phyloP scores from a whole-genome alignment of 2,888 invertebrate genomes.

The Meiosimyza platycephala region DNA sequence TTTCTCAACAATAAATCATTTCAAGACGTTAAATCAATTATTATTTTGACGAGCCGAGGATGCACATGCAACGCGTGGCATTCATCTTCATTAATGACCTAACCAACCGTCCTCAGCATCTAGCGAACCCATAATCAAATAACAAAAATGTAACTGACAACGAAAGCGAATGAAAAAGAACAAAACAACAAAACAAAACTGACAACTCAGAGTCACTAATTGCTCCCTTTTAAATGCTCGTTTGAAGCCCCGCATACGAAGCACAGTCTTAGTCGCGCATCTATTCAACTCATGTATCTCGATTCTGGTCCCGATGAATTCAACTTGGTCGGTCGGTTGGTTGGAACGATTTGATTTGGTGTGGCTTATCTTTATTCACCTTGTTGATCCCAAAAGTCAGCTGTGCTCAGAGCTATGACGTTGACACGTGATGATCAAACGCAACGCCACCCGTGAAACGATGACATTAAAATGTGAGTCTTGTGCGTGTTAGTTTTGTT shows the following conservation, averaged over 20 bases:
- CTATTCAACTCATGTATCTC: neutral
- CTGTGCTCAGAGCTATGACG: slow-evolving; percentile 1
- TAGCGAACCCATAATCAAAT: neutral
- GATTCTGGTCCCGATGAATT: neutral
- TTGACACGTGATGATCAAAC: slow-evolving; percentile 11
- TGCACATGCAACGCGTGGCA: slow-evolving; percentile 25
- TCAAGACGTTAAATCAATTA: slow-evolving; percentile 30
- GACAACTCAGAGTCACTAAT: slow-evolving; percentile 22
- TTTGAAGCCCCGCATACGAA: slow-evolving; percentile 1
- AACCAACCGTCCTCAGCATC: slow-evolving; percentile 1
- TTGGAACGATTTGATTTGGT: neutral
- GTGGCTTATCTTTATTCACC: slow-evolving; percentile 23
- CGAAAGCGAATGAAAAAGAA: neutral
- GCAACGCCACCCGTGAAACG: neutral
- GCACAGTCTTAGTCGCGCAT: slow-evolving; percentile 4
- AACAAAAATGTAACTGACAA: neutral
- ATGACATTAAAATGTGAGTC: neutral
- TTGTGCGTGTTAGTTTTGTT: neutral
- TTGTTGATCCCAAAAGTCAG: neutral
- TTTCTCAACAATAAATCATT: slow-evolving; percentile 1
- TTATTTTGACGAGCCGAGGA: slow-evolving; percentile 21
- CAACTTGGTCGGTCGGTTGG: neutral
- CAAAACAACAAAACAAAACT: slow-evolving; percentile 1
- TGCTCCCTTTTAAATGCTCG: slow-evolving; percentile 25
- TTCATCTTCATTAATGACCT: slow-evolving; percentile 27